Evolutionary conservation across 2,797 vertebrate genomes (phyloP).

Genomic region (Gallirallus australis): DNA sequence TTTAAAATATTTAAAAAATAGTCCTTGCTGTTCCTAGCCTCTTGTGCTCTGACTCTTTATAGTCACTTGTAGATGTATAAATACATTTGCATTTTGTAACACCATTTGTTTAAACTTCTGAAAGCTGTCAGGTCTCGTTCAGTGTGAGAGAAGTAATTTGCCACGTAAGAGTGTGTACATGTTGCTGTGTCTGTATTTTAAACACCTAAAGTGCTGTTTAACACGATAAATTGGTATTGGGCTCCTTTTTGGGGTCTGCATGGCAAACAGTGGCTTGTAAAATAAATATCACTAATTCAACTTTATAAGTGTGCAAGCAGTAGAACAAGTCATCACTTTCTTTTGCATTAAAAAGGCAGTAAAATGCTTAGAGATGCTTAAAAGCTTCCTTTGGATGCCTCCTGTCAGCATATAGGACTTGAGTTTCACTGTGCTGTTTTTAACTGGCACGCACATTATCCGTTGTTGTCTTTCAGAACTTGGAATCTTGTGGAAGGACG

Average conservation of each 20-base stretch:
- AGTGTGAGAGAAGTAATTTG: not conserved
- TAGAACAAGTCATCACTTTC: not conserved
- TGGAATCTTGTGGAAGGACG: slow-evolving; percentile 96
- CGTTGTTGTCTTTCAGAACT: slow-evolving; percentile 84
- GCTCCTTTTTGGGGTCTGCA: not conserved
- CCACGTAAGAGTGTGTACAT: not conserved
- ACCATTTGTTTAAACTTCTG: not conserved
- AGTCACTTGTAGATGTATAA: not conserved
- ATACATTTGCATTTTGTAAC: not conserved
- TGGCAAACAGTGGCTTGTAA: not conserved
- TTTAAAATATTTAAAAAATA: not conserved
- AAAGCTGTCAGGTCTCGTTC: not conserved
- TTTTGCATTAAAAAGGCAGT: slow-evolving; percentile 4
- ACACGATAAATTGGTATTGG: not conserved
- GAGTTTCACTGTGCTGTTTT: not conserved
- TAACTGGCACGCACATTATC: not conserved
- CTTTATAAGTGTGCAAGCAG: not conserved
- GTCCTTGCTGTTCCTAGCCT: not conserved
- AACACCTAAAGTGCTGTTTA: not conserved
- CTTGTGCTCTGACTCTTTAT: not conserved
- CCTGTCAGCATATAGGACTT: not conserved
- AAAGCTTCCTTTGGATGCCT: slow-evolving; percentile 20
- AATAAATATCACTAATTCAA: not conserved
- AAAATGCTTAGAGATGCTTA: not conserved
- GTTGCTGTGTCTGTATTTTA: not conserved